phyloP scores from a whole-genome alignment of 2,113 vertebrate genomes.

The Syrmaticus mikado region DNA sequence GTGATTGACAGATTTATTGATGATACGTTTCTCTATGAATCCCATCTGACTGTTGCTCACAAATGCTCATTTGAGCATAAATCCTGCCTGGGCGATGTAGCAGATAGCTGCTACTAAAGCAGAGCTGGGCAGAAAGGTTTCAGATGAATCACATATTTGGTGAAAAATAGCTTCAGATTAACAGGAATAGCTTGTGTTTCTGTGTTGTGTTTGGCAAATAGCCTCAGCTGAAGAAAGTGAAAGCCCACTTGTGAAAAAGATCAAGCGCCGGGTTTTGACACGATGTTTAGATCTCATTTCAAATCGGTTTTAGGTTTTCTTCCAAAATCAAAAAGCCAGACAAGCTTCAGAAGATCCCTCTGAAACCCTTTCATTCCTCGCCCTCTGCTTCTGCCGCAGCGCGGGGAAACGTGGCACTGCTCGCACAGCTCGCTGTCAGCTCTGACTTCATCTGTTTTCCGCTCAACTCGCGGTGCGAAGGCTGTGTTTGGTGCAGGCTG shows the following conservation, averaged over 20 bases:
- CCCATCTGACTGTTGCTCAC: slow-evolving; percentile 18
- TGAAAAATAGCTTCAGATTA: slow-evolving; percentile 46
- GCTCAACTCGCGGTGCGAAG: background rate
- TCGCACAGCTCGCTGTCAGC: background rate
- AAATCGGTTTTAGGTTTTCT: slow-evolving; percentile 22
- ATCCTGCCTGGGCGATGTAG: background rate
- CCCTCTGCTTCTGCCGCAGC: background rate
- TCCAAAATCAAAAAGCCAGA: slow-evolving; percentile 32
- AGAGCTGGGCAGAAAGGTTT: background rate
- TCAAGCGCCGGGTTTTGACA: slow-evolving; percentile 30
- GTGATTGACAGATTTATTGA: slow-evolving; percentile 66
- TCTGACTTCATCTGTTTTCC: background rate
- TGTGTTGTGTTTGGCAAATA: slow-evolving; percentile 45
- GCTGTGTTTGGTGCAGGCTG: rapidly evolving
- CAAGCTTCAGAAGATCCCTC: background rate
- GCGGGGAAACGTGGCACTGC: background rate
- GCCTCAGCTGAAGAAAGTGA: slow-evolving; percentile 34
- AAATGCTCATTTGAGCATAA: slow-evolving; percentile 55
- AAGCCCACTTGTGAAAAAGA: slow-evolving; percentile 46
- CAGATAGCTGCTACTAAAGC: background rate
- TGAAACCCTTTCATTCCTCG: background rate
- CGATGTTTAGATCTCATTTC: slow-evolving; percentile 44
- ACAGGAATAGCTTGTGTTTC: background rate
- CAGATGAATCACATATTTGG: slow-evolving; percentile 29
- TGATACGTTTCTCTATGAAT: slow-evolving; percentile 50